Evolutionary conservation across 1,140 invertebrate genomes (phyloP).

Genomic region (Tenebrio molitor): DNA sequence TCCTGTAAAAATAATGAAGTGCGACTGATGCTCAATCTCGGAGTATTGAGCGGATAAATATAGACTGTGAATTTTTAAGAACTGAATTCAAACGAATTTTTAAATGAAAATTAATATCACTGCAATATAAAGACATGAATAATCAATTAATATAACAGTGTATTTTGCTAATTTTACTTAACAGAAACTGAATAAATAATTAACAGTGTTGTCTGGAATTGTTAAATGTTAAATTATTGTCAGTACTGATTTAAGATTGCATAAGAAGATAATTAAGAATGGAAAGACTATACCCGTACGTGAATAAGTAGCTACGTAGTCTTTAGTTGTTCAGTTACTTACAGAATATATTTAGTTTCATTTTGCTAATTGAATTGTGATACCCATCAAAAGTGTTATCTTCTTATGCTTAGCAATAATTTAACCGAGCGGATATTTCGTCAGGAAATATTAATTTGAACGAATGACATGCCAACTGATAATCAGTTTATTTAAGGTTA

Average conservation of each 20-base stretch:
- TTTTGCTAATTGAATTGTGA: slow-evolving; percentile 31
- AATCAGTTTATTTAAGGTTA: slow-evolving; percentile 60
- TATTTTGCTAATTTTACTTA: slow-evolving; percentile 44
- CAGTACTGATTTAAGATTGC: slow-evolving; percentile 32
- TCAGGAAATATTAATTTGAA: slow-evolving; percentile 20
- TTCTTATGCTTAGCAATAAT: slow-evolving; percentile 46
- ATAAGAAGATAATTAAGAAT: slow-evolving; percentile 42
- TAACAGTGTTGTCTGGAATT: slow-evolving; percentile 37
- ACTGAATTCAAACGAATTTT: slow-evolving; percentile 6
- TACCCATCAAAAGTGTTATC: slow-evolving; percentile 25
- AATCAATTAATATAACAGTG: slow-evolving; percentile 35
- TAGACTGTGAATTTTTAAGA: slow-evolving; percentile 23
- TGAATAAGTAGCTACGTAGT: too few species aligned
- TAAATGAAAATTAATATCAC: slow-evolving; percentile 33
- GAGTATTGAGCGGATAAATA: slow-evolving; percentile 26
- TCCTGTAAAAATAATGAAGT: slow-evolving; percentile 59
- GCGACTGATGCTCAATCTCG: slow-evolving; percentile 21
- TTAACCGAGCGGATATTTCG: slow-evolving; percentile 39
- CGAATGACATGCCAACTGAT: slow-evolving; percentile 58
- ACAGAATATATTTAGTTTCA: too few species aligned
- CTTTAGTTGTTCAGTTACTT: too few species aligned
- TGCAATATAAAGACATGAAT: slow-evolving; percentile 28
- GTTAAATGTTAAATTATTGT: slow-evolving; percentile 45
- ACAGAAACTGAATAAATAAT: slow-evolving; percentile 29
- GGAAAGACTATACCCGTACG: slow-evolving; percentile 13